Conservation (phyloP, 2,797 vertebrate species). For the Scolopax bukidnonensis region DNA sequence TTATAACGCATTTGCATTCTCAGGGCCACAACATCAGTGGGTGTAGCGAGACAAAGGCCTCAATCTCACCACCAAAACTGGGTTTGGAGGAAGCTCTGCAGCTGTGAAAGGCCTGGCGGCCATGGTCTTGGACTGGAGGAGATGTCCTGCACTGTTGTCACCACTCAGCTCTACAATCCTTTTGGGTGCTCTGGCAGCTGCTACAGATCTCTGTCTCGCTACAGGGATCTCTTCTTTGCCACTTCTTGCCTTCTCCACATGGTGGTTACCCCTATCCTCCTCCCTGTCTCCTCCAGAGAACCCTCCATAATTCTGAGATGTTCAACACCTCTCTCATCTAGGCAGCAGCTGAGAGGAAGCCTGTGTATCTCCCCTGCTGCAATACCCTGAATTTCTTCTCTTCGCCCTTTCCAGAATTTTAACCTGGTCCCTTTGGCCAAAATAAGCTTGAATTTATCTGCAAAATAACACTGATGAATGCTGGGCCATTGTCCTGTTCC, state of each 20-base stretch:
- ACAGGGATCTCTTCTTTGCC: neutral
- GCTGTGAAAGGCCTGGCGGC: neutral
- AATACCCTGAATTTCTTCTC: neutral
- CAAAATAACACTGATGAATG: neutral
- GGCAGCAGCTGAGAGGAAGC: neutral
- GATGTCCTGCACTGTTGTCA: neutral
- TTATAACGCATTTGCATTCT: slow-evolving; percentile 3
- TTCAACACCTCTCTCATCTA: neutral
- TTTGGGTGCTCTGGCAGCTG: neutral
- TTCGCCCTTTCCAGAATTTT: neutral
- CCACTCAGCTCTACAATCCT: neutral
- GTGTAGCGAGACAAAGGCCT: neutral
- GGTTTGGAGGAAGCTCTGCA: neutral
- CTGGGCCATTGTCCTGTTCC: neutral
- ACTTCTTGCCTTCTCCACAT: neutral
- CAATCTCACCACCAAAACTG: neutral
- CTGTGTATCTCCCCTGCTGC: neutral
- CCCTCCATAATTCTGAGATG: neutral
- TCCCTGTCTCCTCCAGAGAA: too few relatives aligned
- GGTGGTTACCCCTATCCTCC: neutral
- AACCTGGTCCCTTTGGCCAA: too few relatives aligned
- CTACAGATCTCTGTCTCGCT: neutral
- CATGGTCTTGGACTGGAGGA: neutral
- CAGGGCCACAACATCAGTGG: neutral
- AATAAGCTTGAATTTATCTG: neutral